These are phyloP conservation scores for Calephelis perditalis DNA, from an alignment of 2,888 invertebrate species.

Conservation along the genomic window DNA sequence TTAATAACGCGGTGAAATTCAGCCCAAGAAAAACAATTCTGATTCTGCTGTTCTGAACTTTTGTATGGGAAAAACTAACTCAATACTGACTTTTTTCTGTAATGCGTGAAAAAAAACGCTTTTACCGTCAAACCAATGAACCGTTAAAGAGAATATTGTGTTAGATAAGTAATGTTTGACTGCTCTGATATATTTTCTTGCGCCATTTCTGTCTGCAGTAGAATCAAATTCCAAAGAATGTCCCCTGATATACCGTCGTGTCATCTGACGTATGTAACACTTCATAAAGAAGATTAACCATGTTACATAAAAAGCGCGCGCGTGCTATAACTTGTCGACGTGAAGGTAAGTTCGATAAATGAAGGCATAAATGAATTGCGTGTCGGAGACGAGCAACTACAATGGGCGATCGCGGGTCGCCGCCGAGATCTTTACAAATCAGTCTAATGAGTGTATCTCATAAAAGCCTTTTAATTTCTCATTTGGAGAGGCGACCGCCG, in stretches of 20 bases:
- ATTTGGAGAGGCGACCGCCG: slow-evolving; percentile 63
- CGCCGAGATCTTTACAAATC: slow-evolving; percentile 63
- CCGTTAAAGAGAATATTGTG: too few relatives aligned
- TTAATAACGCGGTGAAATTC: too few relatives aligned
- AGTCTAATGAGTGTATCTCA: slow-evolving; percentile 69
- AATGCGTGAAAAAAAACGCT: too few relatives aligned
- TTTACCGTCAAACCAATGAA: too few relatives aligned
- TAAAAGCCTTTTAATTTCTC: slow-evolving; percentile 77
- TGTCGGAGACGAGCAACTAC: slow-evolving; percentile 57
- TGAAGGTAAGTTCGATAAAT: slow-evolving; percentile 46
- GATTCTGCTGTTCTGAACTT: too few relatives aligned
- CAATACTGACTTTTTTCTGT: too few relatives aligned
- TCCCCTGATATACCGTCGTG: neutral
- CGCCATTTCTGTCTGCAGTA: neutral
- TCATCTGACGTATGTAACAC: neutral
- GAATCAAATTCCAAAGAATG: neutral
- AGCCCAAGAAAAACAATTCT: too few relatives aligned
- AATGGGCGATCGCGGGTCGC: slow-evolving; percentile 63
- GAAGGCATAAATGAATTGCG: slow-evolving; percentile 53
- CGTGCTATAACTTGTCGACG: slow-evolving; percentile 39
- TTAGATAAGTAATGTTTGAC: too few relatives aligned
- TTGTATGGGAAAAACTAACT: too few relatives aligned
- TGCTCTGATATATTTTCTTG: too few relatives aligned
- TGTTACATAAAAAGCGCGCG: slow-evolving; percentile 18
- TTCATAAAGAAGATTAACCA: slow-evolving; percentile 10